Conservation (phyloP, 2,113 vertebrate species). For the Micronisus gabar region DNA sequence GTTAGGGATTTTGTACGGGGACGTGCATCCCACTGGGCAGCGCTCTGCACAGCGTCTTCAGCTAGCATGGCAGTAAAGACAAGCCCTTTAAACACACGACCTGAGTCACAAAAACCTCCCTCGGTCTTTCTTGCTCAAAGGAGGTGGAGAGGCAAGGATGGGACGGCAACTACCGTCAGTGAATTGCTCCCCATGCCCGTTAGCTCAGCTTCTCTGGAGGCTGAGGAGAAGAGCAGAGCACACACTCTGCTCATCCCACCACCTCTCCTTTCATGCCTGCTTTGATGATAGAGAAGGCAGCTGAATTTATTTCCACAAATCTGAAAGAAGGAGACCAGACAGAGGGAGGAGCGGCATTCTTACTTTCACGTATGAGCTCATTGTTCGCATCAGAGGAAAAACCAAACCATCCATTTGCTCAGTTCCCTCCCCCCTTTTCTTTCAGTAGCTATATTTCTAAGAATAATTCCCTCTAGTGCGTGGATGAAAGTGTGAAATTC, state of each 20-base stretch:
- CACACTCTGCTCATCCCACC: background rate
- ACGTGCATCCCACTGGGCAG: fast-evolving
- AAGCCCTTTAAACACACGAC: background rate
- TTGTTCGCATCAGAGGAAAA: background rate
- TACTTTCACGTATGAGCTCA: background rate
- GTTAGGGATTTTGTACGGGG: background rate
- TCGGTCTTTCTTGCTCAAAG: background rate
- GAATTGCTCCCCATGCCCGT: background rate
- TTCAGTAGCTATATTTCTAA: slow-evolving; percentile 14
- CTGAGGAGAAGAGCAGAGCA: background rate
- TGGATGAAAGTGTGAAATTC: slow-evolving; percentile 30
- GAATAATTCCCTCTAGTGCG: background rate
- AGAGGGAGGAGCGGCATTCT: background rate
- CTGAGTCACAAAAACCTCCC: background rate
- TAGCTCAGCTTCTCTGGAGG: background rate
- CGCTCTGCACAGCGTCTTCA: background rate
- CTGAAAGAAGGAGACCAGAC: background rate
- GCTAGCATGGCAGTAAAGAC: background rate
- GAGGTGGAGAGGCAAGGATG: background rate
- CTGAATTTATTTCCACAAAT: background rate
- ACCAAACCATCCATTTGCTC: background rate
- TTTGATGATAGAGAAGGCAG: background rate
- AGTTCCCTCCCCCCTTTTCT: background rate
- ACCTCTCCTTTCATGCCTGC: background rate
- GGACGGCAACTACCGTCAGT: background rate